Percentiles rank a stretch among this genome's conserved stretches.
Conservation (phyloP, 2,888 invertebrate genomes). For the Cantharis flavilabris region DNA sequence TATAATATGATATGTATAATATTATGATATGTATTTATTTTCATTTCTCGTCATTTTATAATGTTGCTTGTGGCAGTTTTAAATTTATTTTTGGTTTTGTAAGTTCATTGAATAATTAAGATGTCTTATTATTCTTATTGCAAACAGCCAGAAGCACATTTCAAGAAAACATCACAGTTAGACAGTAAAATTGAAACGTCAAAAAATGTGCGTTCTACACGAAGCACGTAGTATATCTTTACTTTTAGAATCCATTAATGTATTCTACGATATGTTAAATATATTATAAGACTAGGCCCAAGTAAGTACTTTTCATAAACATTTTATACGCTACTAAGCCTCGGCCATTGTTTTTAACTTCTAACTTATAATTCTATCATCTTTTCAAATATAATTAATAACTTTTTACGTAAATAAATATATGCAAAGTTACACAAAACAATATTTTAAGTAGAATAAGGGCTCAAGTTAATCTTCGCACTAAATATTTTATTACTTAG, state of each 20-base stretch:
- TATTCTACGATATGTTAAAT: constrained; percentile 41
- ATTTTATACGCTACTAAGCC: constrained; percentile 47
- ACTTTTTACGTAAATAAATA: constrained; percentile 25
- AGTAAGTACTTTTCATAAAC: constrained; percentile 45
- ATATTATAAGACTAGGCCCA: constrained; percentile 47
- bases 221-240: constrained; percentile 34
- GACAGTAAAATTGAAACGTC: constrained; percentile 50
- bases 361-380: neutral
- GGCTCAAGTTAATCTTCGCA: constrained; percentile 19
- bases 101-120: neutral
- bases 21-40: constrained; percentile 51
- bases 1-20: constrained; percentile 51
- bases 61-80: constrained; percentile 17
- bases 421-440: constrained; percentile 21
- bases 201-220: constrained; percentile 39
- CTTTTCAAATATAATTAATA: constrained; percentile 5
- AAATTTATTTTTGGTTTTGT: neutral
- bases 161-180: constrained; percentile 53
- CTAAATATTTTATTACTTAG: neutral
- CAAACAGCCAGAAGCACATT: constrained; percentile 22
- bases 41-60: constrained; percentile 34
- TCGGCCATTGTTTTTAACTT: constrained; percentile 44
- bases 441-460: constrained; percentile 14
- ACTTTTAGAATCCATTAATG: constrained; percentile 31
- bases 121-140: constrained; percentile 5